Base-by-base conservation (phyloP, 2,797 vertebrate species). In the Sitta carolinensis region DNA sequence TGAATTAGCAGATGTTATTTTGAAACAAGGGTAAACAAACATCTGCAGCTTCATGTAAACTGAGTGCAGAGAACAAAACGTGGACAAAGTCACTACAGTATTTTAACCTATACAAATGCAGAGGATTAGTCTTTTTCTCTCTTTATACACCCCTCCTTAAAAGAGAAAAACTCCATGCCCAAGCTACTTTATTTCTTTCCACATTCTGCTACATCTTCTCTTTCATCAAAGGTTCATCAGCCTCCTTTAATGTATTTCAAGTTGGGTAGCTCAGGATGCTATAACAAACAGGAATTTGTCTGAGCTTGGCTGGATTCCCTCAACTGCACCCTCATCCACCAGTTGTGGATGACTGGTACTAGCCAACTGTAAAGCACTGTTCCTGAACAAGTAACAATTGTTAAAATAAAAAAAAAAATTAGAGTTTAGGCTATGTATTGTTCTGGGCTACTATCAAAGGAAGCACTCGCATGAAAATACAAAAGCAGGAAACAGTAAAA, bases 361-460 rank as follows among this genome's bases (percentile, higher is more conserved):
- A 84, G 85, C 87, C 92, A 90, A 95, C 90, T 96, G 93, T 93
- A 91, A 92, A 92, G 84, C 73, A 95, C 82, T 96, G 94, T 95
- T 88, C 81, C 84, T 80, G 63, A 93, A 97, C 95, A 97, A 97
- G 69, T 58, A 95, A 94, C 95, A 94, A 95, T 96, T 96, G 97
- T 96, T 80, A 62, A 91, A 85, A 70, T 43, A 66, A 66, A 69
- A 54, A 38, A 50, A 74, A 54, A 38, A 50, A 74, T 8, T 23
- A 74, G 73, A 87, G 52, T 86, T 94, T 77, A 89, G 48, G 62
- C 78, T 75, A 40, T 87, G 80, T 78, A 95, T 94, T 96, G 94
- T 96, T 96, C 92, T 76, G 32, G 34, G 76, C 40, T 85, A 88
- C 81, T 96, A 96, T 96, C 96, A 97, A 96, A 97, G 89, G 92